These are phyloP conservation scores for Lumbricus terrestris DNA, from an alignment of 2,888 invertebrate genomes.

Conservation along the genomic window DNA sequence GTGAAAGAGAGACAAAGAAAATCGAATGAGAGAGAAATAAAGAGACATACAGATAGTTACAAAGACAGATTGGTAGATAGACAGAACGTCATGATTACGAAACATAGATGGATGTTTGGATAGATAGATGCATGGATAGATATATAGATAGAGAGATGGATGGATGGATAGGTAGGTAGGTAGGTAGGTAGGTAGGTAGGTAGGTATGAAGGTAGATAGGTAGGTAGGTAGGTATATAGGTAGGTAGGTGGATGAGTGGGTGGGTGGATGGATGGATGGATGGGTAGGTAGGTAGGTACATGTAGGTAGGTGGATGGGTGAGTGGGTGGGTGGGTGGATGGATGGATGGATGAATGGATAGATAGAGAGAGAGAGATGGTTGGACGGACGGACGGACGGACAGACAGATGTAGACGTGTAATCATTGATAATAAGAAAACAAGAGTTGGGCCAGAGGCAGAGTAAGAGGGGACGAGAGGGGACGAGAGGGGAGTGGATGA, in stretches of 20 bases:
- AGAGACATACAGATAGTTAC: too few species aligned
- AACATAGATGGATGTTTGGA: too few species aligned
- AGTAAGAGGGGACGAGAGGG: too few species aligned
- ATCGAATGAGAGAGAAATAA: too few species aligned
- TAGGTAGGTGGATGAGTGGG: background rate
- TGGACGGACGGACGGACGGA: too few species aligned
- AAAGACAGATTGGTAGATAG: too few species aligned
- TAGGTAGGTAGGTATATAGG: background rate
- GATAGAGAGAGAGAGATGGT: too few species aligned
- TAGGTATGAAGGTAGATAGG: background rate
- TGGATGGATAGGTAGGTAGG: background rate
- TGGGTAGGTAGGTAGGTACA: background rate
- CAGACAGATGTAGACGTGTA: too few species aligned
- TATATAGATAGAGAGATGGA: background rate
- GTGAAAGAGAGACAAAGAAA: background rate
- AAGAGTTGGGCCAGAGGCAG: too few species aligned
- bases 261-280: background rate
- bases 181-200: background rate
- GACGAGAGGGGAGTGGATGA: background rate
- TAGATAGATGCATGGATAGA: background rate
- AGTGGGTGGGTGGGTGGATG: background rate
- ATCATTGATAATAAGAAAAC: too few species aligned
- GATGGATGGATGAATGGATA: too few species aligned
- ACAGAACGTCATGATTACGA: too few species aligned
- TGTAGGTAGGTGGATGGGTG: background rate